Percentiles rank a stretch among this genome's conserved stretches.
Conservation (phyloP, 2,888 invertebrate genomes). For the Lysandra coridon region DNA sequence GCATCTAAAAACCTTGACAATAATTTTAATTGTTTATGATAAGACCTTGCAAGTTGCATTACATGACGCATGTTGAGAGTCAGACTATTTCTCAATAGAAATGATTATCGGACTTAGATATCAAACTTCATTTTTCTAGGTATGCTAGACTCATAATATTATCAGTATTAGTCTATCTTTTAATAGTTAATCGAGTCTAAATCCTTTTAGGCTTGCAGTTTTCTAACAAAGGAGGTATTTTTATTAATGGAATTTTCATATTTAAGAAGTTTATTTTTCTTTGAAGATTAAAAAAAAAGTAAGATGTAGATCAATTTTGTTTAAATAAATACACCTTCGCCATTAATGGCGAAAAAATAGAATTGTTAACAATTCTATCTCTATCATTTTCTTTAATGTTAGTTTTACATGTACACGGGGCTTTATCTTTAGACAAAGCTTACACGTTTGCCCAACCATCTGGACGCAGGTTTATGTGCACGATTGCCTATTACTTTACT, state of each 20-base stretch:
- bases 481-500: slow-evolving; percentile 25
- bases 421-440: neutral
- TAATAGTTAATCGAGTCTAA: too few relatives aligned
- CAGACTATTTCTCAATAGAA: neutral
- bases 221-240: too few relatives aligned
- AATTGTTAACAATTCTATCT: neutral
- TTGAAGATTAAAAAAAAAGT: too few relatives aligned
- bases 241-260: too few relatives aligned
- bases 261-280: too few relatives aligned
- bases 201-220: too few relatives aligned
- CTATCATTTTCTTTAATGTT: neutral
- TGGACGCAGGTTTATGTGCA: slow-evolving; percentile 12
- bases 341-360: too few relatives aligned
- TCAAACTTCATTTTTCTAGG: neutral
- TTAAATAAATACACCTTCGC: neutral
- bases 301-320: too few relatives aligned
- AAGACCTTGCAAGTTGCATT: slow-evolving; percentile 1
- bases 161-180: too few relatives aligned
- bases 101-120: neutral
- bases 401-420: neutral
- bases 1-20: slow-evolving; percentile 23
- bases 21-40: slow-evolving; percentile 7
- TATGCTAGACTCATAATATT: neutral
- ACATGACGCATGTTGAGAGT: neutral
- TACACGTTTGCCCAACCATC: slow-evolving; percentile 16